Evolutionary conservation across 1,140 invertebrate genomes (phyloP), one percentile per base, ranked within the genome.

Genomic region (Ectropis grisescens): DNA sequence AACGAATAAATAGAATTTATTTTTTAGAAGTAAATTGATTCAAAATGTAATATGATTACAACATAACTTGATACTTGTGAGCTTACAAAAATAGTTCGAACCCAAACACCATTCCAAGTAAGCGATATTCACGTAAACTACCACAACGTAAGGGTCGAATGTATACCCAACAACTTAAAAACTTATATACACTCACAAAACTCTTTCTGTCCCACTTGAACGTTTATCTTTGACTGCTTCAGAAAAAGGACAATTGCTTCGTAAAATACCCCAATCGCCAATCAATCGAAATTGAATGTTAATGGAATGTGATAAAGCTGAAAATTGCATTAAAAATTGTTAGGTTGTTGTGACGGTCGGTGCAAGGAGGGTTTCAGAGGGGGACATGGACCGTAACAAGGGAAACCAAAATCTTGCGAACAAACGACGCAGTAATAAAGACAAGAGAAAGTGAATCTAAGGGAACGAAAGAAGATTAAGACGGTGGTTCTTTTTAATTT

Each of bases 401-500:
- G 58, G 61, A 52, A 54, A 50, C 72, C 70, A 60, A 81, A 82
- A 82, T 80, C 80, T 82, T 65, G 67, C 68, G 76, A 78, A 83
- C 79, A 82, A 78, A 80, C 78, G 72, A 68, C 71, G 61, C 71
- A 50, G 82, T 82, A 83, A 85, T 83, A 85, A 84, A 85, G 84
- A 83, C 75, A 60, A 72, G 80, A 82, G 84, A 85, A 85, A 85
- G 84, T 85, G 85, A 85, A 85, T 84, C 84, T 82, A 83, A 85
- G 83, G 79, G 81, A 69, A 75, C 74, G 72, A 79, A 80, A 82
- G 82, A 76, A 85, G 83, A 85, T 85, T 86, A 85, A 69, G 62
- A 60, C 46, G 53, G 59, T 62, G 61, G 57, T 76, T 67, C 59
- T 54, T 70, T 78, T 78, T 81, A 78, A 81, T 81, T 81, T 78